These are phyloP conservation scores for Ophraella communa DNA, from an alignment of 2,888 invertebrate species.

Conservation along the genomic window DNA sequence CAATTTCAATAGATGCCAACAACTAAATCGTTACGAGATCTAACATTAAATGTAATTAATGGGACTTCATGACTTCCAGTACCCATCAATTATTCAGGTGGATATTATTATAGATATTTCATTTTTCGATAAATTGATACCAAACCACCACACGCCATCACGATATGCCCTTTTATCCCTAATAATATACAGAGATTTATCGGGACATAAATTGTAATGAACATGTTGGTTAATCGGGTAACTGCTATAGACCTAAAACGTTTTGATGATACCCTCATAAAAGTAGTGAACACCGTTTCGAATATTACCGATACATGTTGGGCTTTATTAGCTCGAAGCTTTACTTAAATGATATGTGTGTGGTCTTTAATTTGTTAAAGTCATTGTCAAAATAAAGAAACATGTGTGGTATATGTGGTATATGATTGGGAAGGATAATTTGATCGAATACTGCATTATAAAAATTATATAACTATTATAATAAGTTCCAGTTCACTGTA, in stretches of 20 bases:
- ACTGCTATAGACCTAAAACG: neutral
- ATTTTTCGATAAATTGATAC: neutral
- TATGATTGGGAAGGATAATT: too few relatives aligned
- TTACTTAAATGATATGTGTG: neutral
- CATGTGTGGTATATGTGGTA: too few relatives aligned
- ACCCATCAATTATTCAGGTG: neutral
- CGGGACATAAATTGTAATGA: neutral
- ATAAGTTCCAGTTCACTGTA: too few relatives aligned
- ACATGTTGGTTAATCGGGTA: neutral
- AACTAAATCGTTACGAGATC: too few relatives aligned
- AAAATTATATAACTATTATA: too few relatives aligned
- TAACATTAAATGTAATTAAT: neutral
- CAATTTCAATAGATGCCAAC: too few relatives aligned
- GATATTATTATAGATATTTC: neutral
- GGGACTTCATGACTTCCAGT: neutral
- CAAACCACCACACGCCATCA: neutral
- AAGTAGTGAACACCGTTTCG: neutral
- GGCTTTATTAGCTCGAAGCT: too few relatives aligned
- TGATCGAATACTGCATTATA: too few relatives aligned
- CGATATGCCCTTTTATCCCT: neutral
- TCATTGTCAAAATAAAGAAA: neutral
- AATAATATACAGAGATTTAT: neutral
- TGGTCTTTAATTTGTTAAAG: neutral
- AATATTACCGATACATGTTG: neutral
- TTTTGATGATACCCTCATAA: neutral